Evolutionary conservation across 2,797 vertebrate genomes (phyloP).

Genomic region (Danio aesculapii): DNA sequence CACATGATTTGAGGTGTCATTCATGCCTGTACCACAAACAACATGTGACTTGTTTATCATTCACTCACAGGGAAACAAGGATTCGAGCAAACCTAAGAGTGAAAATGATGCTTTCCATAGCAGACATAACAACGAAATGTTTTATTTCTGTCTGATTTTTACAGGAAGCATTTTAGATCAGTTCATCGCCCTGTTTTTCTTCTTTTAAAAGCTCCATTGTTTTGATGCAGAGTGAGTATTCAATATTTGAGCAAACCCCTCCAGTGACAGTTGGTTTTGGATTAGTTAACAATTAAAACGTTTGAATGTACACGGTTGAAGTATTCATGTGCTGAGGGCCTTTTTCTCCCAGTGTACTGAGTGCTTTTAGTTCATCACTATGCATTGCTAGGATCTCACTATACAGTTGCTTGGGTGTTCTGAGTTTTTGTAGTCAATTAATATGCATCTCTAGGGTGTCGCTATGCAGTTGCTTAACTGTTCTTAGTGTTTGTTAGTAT

Average conservation of each 20-base stretch:
- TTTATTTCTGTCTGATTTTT: neutral
- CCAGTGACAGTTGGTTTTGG: neutral
- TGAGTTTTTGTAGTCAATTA: too few relatives aligned
- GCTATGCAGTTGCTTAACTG: too few relatives aligned
- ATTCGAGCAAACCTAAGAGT: neutral
- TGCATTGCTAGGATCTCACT: too few relatives aligned
- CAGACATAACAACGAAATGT: neutral
- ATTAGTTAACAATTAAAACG: neutral
- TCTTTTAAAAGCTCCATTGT: conserved; percentile 1
- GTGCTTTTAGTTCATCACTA: too few relatives aligned
- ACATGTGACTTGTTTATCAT: neutral
- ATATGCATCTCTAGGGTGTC: too few relatives aligned
- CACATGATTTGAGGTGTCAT: neutral
- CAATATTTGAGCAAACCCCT: conserved; percentile 11
- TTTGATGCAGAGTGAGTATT: conserved; percentile 2
- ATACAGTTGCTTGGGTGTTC: too few relatives aligned
- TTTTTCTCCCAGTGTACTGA: too few relatives aligned
- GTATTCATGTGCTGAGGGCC: neutral
- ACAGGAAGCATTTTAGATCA: neutral
- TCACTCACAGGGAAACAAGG: neutral
- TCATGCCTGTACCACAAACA: neutral
- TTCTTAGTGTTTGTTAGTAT: too few relatives aligned
- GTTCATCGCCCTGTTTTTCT: neutral
- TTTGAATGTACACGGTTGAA: neutral
- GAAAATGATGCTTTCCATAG: neutral